Conservation (phyloP, 1,140 invertebrate species). For the Macrotrachela quadricornifera region DNA sequence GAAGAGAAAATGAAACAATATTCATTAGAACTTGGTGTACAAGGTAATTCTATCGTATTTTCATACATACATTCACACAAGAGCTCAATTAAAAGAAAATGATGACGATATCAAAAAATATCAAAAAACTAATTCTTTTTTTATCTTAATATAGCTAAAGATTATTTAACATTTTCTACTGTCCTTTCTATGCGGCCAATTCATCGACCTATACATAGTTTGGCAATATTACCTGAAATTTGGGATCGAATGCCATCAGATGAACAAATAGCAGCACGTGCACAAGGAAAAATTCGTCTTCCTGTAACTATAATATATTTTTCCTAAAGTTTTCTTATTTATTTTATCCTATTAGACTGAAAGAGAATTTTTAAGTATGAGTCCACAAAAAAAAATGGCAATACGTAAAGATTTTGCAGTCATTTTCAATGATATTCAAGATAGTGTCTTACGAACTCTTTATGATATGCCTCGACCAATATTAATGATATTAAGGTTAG, state of each 20-base stretch:
- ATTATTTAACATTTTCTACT: slow-evolving; percentile 6
- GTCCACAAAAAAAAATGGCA: too few species aligned
- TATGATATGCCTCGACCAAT: slow-evolving; percentile 28
- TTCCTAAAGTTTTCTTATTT: too few species aligned
- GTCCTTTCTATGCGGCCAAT: slow-evolving; percentile 17
- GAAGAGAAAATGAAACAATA: too few species aligned
- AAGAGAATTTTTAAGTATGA: too few species aligned
- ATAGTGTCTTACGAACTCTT: slow-evolving; percentile 25
- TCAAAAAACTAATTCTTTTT: too few species aligned
- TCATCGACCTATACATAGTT: slow-evolving; percentile 15
- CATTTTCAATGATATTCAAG: slow-evolving; percentile 25
- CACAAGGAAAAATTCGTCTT: slow-evolving; percentile 15
- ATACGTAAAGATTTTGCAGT: slow-evolving; percentile 17
- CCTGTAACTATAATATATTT: neutral
- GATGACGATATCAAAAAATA: neutral
- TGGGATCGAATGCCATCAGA: slow-evolving; percentile 16
- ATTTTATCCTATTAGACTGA: too few species aligned
- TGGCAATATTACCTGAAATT: slow-evolving; percentile 13
- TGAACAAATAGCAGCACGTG: slow-evolving; percentile 22
- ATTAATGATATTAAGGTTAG: slow-evolving; percentile 33
- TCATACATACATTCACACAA: too few species aligned
- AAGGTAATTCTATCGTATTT: neutral
- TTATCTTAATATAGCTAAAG: neutral
- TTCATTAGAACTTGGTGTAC: too few species aligned
- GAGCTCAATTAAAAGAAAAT: neutral